These are phyloP conservation scores for Garrulus glandarius DNA, from an alignment of 2,797 vertebrate genomes.

Conservation along the genomic window DNA sequence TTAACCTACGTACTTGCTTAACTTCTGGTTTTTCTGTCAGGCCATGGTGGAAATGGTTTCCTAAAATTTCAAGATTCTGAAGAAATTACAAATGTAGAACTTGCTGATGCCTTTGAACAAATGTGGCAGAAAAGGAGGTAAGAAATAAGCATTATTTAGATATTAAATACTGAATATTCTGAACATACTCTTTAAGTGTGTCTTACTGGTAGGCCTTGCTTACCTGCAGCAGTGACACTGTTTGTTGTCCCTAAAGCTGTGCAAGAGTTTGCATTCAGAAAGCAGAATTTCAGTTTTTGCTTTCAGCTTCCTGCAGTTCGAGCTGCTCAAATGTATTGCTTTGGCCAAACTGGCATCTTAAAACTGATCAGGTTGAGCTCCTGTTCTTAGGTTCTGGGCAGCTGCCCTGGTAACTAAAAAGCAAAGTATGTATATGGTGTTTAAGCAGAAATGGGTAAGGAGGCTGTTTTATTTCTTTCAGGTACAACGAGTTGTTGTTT, in stretches of 20 bases:
- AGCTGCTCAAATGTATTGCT: not conserved
- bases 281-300: not conserved
- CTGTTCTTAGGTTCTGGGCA: not conserved
- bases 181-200: not conserved
- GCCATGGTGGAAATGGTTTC: constrained; percentile 96
- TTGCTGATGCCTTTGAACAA: constrained; percentile 97
- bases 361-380: not conserved
- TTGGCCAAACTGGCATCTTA: not conserved
- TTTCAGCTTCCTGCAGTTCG: not conserved
- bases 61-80: constrained; percentile 99
- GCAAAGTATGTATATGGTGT: not conserved
- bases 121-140: constrained; percentile 99
- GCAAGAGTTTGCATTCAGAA: not conserved
- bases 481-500: constrained; percentile 96
- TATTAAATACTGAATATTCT: not conserved
- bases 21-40: constrained; percentile 67
- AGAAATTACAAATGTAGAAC: constrained; percentile 97
- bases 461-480: constrained; percentile 66
- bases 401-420: not conserved
- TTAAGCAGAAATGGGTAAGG: not conserved
- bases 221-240: not conserved
- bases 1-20: not conserved
- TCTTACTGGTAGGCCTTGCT: not conserved
- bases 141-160: not conserved
- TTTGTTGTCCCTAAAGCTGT: not conserved